Percentiles rank a stretch among this genome's conserved stretches.
These are phyloP conservation scores for Thecophora atra DNA, from an alignment of 2,888 invertebrate genomes.

Conservation along the genomic window DNA sequence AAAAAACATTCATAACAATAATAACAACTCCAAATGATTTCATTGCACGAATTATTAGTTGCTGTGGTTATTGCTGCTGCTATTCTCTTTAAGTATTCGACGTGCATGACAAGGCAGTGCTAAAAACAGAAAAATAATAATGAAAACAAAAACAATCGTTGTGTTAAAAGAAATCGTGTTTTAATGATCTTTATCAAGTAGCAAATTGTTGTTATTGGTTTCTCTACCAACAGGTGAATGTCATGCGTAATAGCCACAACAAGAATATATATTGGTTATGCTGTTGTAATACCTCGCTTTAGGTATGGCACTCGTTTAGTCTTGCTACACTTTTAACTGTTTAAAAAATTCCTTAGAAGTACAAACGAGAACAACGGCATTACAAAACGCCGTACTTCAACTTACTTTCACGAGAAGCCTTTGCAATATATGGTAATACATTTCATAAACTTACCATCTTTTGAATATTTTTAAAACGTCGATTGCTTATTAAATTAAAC, in stretches of 20 bases:
- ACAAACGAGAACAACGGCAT: neutral
- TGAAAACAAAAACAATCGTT: neutral
- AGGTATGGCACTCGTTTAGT: neutral
- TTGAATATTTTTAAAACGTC: no score
- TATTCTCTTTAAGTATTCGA: no score
- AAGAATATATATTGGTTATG: neutral
- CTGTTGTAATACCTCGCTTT: neutral
- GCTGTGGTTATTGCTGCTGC: neutral
- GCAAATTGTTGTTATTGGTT: neutral
- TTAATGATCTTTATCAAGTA: slow-evolving; percentile 16
- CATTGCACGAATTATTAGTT: no score
- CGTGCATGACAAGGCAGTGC: no score
- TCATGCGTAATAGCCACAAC: neutral
- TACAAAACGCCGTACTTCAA: neutral
- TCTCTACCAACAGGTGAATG: neutral
- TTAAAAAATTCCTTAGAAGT: neutral
- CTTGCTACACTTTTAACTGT: neutral
- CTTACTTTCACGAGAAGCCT: no score
- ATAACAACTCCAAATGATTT: no score
- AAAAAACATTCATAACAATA: no score
- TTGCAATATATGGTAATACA: no score
- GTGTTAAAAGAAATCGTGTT: slow-evolving; percentile 12
- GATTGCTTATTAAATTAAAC: no score
- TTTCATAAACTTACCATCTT: no score
- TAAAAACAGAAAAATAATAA: no score